Percentiles rank a stretch among this genome's conserved stretches.
Conservation (phyloP, 1,140 invertebrate genomes). For the Pinna nobilis region DNA sequence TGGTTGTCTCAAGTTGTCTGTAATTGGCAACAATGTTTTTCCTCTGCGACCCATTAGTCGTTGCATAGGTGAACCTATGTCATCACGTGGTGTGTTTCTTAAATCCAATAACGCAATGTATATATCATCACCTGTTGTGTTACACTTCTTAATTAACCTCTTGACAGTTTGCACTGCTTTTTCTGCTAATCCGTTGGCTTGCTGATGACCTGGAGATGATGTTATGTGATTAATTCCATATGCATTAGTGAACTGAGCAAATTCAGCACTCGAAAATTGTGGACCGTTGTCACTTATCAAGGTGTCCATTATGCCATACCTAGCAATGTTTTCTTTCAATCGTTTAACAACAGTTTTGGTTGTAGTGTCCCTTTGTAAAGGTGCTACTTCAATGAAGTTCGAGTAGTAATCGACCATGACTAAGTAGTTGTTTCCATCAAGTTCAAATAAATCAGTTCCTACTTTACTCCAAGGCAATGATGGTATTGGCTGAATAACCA, state of each 20-base stretch:
- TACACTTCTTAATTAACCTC: neutral
- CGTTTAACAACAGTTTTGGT: conserved; percentile 4
- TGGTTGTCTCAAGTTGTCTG: conserved; percentile 14
- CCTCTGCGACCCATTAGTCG: conserved; percentile 15
- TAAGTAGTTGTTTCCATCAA: conserved; percentile 13
- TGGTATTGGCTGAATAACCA: conserved; percentile 29
- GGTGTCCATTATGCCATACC: conserved; percentile 35
- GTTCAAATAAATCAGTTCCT: conserved; percentile 10
- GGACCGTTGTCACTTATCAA: conserved; percentile 54
- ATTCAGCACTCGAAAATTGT: conserved; percentile 50
- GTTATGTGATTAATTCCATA: conserved; percentile 50
- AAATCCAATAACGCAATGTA: conserved; percentile 32
- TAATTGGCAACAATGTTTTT: neutral
- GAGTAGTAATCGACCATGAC: conserved; percentile 29
- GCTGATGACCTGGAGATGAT: conserved; percentile 9
- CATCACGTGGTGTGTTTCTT: conserved; percentile 35
- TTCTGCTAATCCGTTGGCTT: conserved; percentile 13
- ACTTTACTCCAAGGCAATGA: conserved; percentile 29
- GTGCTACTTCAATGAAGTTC: conserved; percentile 20
- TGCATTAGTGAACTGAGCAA: conserved; percentile 41
- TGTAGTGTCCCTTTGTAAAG: conserved; percentile 8
- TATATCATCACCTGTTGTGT: conserved; percentile 19
- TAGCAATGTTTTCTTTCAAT: neutral
- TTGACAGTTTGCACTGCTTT: conserved; percentile 19
- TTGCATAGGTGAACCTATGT: conserved; percentile 31